Percentiles rank a stretch among this genome's conserved stretches.
Conservation (phyloP, 2,888 invertebrate genomes). For the Drosophila bunnanda region DNA sequence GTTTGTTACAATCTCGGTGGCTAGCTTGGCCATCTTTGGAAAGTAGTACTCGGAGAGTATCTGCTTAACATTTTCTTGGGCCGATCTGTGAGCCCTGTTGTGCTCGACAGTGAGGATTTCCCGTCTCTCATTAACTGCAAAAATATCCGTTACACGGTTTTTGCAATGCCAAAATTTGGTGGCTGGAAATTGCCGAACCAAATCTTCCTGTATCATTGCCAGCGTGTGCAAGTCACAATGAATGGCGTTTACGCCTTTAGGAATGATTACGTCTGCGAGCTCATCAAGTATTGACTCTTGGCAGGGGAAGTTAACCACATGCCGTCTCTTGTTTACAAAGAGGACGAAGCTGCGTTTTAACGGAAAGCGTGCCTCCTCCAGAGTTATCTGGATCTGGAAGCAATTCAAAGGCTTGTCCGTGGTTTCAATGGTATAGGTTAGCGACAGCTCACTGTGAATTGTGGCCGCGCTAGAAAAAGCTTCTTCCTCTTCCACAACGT, state of each 20-base stretch:
- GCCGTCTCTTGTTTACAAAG: slow-evolving; percentile 20
- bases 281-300: not conserved
- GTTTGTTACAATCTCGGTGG: not conserved
- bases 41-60: too few relatives aligned
- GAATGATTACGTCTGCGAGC: too few relatives aligned
- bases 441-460: too few relatives aligned
- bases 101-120: too few relatives aligned
- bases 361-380: not conserved
- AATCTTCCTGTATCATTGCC: slow-evolving; percentile 3
- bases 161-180: slow-evolving; percentile 3
- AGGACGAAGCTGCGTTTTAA: slow-evolving; percentile 10
- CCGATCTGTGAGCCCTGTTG: not conserved
- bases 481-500: too few relatives aligned
- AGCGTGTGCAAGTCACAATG: too few relatives aligned
- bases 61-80: slow-evolving; percentile 8
- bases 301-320: slow-evolving; percentile 4
- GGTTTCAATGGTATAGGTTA: too few relatives aligned
- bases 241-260: too few relatives aligned
- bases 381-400: slow-evolving; percentile 5
- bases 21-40: slow-evolving; percentile 1
- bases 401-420: slow-evolving; percentile 9
- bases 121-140: too few relatives aligned
- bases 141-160: slow-evolving; percentile 1
- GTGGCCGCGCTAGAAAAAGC: too few relatives aligned
- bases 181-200: slow-evolving; percentile 16